Conservation (phyloP, 2,113 vertebrate species). For the Hyaena hyaena region DNA sequence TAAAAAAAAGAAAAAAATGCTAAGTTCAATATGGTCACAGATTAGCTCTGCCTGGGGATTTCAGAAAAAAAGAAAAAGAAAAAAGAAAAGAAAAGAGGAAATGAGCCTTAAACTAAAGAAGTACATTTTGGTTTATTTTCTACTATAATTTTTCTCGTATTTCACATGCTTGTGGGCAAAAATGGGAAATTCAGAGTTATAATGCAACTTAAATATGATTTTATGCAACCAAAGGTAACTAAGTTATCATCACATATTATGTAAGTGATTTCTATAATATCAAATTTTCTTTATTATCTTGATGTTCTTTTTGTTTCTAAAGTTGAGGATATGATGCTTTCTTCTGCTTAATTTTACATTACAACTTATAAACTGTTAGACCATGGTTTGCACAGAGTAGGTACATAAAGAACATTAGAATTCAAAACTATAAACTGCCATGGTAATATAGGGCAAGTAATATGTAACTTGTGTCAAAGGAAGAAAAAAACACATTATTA, state of each 20-base stretch:
- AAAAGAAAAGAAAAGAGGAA: not conserved
- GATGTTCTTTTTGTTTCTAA: not conserved
- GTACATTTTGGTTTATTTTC: not conserved
- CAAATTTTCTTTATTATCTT: not conserved
- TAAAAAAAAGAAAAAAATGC: not conserved
- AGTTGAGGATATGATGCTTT: not conserved
- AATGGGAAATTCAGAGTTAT: not conserved
- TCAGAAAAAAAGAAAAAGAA: not conserved
- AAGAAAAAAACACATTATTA: constrained; percentile 47
- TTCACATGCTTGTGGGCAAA: not conserved
- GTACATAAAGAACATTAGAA: not conserved
- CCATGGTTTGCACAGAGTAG: not conserved
- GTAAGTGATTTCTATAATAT: not conserved
- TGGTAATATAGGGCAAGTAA: not conserved
- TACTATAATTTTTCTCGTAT: not conserved
- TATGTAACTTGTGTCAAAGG: constrained; percentile 3
- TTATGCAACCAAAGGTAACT: not conserved
- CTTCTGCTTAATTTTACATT: not conserved
- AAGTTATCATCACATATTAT: not conserved
- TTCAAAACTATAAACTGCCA: constrained; percentile 10
- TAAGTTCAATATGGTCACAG: not conserved
- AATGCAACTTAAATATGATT: not conserved
- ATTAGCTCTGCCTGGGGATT: not conserved
- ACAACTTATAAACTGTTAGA: not conserved
- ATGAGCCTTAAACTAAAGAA: not conserved